A percentile compares a stretch with the other conserved stretches of the same genome.
Conservation (phyloP, 2,797 vertebrate species). For the Cryptoblepharus egeriae region DNA sequence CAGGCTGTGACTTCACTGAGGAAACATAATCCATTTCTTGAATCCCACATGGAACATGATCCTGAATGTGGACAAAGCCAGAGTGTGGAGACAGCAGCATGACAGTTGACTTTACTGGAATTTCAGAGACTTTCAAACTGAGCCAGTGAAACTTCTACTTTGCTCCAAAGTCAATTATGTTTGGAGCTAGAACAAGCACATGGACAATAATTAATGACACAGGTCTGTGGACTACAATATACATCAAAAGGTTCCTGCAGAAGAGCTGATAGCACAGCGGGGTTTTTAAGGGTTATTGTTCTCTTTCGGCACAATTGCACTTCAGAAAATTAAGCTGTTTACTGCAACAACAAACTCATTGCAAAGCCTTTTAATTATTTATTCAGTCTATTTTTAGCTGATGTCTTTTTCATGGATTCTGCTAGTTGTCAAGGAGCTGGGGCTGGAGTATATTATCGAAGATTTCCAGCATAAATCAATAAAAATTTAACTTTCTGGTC, state of each 20-base stretch:
- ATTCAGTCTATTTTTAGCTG: slow-evolving; percentile 13
- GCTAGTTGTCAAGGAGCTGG: slow-evolving; percentile 2
- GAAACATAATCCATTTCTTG: neutral
- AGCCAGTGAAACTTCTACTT: neutral
- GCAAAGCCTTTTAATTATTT: slow-evolving; percentile 36
- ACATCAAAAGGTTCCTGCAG: slow-evolving; percentile 26
- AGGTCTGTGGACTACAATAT: slow-evolving; percentile 6
- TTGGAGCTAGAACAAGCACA: slow-evolving; percentile 10
- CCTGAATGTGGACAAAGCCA: neutral
- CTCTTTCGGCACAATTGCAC: slow-evolving; percentile 19
- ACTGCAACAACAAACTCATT: slow-evolving; percentile 1
- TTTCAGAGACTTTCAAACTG: slow-evolving; percentile 40
- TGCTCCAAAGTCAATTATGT: slow-evolving; percentile 10
- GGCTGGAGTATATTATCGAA: slow-evolving; percentile 8
- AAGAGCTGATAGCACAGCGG: slow-evolving; percentile 27
- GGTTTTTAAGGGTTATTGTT: slow-evolving; percentile 17
- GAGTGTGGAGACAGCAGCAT: neutral
- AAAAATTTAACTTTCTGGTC: slow-evolving; percentile 13
- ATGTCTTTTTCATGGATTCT: slow-evolving; percentile 31
- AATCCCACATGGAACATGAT: neutral
- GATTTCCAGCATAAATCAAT: slow-evolving; percentile 37
- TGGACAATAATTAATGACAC: neutral
- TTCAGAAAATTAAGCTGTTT: slow-evolving; percentile 36
- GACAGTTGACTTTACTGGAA: neutral
- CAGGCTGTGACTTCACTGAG: neutral